Conservation (phyloP, 2,113 vertebrate species). For the Stegostoma tigrinum region DNA sequence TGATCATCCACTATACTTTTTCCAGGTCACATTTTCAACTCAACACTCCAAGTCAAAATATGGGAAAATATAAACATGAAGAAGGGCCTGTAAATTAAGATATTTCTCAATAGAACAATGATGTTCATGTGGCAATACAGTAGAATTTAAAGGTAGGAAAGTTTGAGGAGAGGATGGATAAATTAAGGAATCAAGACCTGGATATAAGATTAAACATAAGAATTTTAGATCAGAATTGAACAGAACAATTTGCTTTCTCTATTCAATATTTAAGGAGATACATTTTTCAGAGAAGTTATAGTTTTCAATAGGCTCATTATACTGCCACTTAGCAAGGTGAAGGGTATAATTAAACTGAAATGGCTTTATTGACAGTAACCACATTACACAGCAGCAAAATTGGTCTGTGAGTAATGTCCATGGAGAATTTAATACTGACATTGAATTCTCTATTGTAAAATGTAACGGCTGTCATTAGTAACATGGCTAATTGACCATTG, state of each 20-base stretch:
- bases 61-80: background rate
- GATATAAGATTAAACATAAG: background rate
- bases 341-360: constrained; percentile 16
- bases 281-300: background rate
- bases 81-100: background rate
- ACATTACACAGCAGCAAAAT: no score
- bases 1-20: background rate
- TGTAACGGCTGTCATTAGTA: background rate
- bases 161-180: background rate
- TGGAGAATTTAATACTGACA: constrained; percentile 14
- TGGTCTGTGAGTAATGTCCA: background rate
- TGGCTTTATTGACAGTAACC: background rate
- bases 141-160: background rate
- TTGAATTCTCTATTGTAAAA: background rate
- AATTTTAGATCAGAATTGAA: background rate
- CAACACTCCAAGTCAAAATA: background rate
- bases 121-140: background rate
- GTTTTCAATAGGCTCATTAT: background rate
- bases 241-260: background rate
- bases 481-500: background rate
- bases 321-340: background rate
- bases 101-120: background rate
- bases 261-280: background rate
- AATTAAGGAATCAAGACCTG: background rate
- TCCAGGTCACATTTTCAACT: background rate